Percentiles rank a stretch among this genome's conserved stretches.
Conservation (phyloP, 1,140 invertebrate species). For the Galleria mellonella region DNA sequence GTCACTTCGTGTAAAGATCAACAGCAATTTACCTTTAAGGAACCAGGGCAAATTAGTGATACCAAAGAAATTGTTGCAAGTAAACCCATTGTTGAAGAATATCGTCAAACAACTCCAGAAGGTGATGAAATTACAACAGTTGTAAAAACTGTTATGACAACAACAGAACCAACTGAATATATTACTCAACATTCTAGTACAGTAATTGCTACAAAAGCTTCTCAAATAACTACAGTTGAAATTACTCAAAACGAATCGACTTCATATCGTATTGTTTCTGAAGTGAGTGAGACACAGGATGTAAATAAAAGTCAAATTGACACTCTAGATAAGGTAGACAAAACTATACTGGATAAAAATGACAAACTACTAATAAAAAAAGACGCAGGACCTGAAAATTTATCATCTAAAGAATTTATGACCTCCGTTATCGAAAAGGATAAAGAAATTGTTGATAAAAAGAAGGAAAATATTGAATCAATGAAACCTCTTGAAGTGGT, state of each 20-base stretch:
- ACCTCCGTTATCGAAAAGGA: neutral
- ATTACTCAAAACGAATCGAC: slow-evolving; percentile 36
- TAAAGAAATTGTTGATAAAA: neutral
- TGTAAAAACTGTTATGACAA: slow-evolving; percentile 30
- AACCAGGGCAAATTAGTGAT: too few species aligned
- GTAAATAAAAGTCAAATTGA: slow-evolving; percentile 10
- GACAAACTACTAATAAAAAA: too few species aligned
- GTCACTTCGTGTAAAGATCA: neutral
- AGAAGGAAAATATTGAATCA: too few species aligned
- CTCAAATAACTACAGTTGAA: slow-evolving; percentile 41
- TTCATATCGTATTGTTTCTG: slow-evolving; percentile 28
- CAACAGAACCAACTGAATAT: slow-evolving; percentile 31
- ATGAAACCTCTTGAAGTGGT: slow-evolving; percentile 78
- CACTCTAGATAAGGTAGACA: slow-evolving; percentile 29
- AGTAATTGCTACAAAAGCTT: slow-evolving; percentile 29
- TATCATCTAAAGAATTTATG: too few species aligned
- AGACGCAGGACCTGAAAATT: too few species aligned
- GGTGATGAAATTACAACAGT: slow-evolving; percentile 26
- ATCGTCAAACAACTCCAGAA: slow-evolving; percentile 24
- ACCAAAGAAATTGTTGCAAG: neutral
- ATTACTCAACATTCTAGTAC: slow-evolving; percentile 37
- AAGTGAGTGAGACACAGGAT: slow-evolving; percentile 13
- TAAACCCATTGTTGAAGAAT: slow-evolving; percentile 22
- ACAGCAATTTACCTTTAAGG: neutral
- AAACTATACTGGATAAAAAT: slow-evolving; percentile 4